Evolutionary conservation across 2,888 invertebrate species (phyloP).

Genomic region (Drosophila monieri): DNA sequence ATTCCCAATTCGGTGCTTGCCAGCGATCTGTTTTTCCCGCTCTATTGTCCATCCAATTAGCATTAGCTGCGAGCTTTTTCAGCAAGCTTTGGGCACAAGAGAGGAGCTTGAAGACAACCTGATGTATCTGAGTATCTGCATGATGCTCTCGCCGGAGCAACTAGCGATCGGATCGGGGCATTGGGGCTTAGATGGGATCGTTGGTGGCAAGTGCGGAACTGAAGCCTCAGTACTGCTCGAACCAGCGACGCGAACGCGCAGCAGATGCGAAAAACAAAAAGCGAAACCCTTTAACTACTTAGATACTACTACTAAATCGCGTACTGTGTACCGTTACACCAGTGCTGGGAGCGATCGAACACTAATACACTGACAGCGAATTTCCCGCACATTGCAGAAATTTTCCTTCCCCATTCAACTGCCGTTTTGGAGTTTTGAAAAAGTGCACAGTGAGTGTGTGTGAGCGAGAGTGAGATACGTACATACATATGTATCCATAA

Average conservation of each 20-base stretch:
- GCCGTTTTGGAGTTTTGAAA: constrained; percentile 67
- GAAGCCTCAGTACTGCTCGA: constrained; percentile 71
- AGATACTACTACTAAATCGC: constrained; percentile 43
- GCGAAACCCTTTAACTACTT: constrained; percentile 50
- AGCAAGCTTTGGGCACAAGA: constrained; percentile 23
- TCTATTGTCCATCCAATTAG: constrained; percentile 25
- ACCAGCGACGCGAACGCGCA: constrained; percentile 72
- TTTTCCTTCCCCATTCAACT: constrained; percentile 53
- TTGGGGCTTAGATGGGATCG: constrained; percentile 37
- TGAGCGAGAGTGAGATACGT: background rate
- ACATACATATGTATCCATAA: background rate
- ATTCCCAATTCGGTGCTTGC: background rate
- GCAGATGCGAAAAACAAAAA: constrained; percentile 43
- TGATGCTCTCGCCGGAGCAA: constrained; percentile 30
- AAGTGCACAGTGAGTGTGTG: constrained; percentile 75
- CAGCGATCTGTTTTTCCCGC: background rate
- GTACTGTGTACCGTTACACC: constrained; percentile 28
- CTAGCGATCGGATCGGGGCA: constrained; percentile 9
- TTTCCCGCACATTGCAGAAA: constrained; percentile 61
- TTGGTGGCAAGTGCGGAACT: constrained; percentile 74
- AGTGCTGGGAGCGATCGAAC: constrained; percentile 49
- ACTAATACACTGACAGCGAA: constrained; percentile 41
- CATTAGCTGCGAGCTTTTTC: constrained; percentile 47
- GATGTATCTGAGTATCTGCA: background rate
- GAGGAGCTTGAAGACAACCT: constrained; percentile 1